Base-by-base conservation (phyloP, 2,797 vertebrate genomes). In the Manis pentadactyla region DNA sequence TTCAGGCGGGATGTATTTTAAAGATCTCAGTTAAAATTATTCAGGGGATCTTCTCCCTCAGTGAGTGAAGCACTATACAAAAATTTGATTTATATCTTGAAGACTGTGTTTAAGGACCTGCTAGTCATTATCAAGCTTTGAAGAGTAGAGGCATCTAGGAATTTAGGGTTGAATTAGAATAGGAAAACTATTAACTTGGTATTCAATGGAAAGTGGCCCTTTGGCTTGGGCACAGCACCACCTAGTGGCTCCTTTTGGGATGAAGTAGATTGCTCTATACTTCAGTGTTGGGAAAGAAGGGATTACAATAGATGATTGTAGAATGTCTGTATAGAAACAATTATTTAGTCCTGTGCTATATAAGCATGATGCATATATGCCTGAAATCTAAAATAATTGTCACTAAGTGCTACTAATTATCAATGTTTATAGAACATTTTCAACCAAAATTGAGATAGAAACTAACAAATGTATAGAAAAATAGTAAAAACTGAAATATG, bases 401-500 rank as follows among this genome's bases (percentile, higher is more conserved):
- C 29, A 87, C n/a, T 31, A 81, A 63, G 21, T 66, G 7, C n/a
- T 69, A 2, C 34, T 51, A 46, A 37, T 81, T 69, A 68, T 93
- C 31, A 78, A 12, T 39, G 51, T 34, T 91, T 71, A 29, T 79
- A 64, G 37, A 92, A 11, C 3, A 39, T 53, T 91, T 93, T 93
- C 19, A 79, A 79, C 42, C 6, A 90, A 87, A 66, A 90, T 87
- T 85, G 64, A 86, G 63, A 79, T 21, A 79, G 64, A 90, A 77
- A 66, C 17, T 84, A 79, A 86, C 1, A 42, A 3, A 53, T 79
- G 5, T 87, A 15, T 93, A 53, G 53, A 49, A 93, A 83, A 96
- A 42, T 27, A 90, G 37, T 5, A n/a, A 81, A 75, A 68, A n/a
- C 61, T 92, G 42, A 34, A 90, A 57, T 37, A 75, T 13, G 84